Evolutionary conservation across 64 coral and sea anemone species (phyloP), one percentile per base, ranked within the genome.

Genomic region (Montipora cactus): DNA sequence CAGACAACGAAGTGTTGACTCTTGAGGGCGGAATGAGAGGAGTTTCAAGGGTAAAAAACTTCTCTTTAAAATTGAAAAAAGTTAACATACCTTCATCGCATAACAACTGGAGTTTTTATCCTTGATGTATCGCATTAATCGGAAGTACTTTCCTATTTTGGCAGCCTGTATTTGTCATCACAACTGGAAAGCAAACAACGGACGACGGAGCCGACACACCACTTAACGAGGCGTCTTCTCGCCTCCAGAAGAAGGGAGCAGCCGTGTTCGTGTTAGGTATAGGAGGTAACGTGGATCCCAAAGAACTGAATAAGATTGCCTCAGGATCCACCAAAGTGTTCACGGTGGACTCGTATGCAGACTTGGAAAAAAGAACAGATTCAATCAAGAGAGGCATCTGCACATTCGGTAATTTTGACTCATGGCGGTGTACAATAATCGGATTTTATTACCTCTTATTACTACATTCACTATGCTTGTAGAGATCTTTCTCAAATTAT

Each of bases 121-220:
- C 37, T 57, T 57, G 7, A 4, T 11, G 53, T 57, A 57, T 8
- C 7, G 53, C 53, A 11, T n/a, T 19, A 59, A 11, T 28, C 23
- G 8, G 0, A 25, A 15, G 0, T 81, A 51, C 7, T n/a, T 55
- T 55, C 19, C 5, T 18, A 0, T 1, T 81, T 44, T 19, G 2
- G 19, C 2, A 92, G 91, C 73, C 58, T 1, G 50, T 92, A n/a
- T 12, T 92, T 8, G 91, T 92, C 9, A 46, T 92, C 50, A 92
- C 91, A 2, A 80, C 84, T 67, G 91, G 91, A n/a, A 77, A 50
- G 19, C 91, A 92, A 87, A 92, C 91, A 44, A 87, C 49, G 84
- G 73, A 75, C 66, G 0, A 67, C 23, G 76, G 88, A 48, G 23
- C 18, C 10, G 66, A 74, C 53, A 92, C 81, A 18, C 8, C 49